A percentile compares a stretch with the other conserved stretches of the same genome.
These are phyloP conservation scores for Andrena dorsata DNA, from an alignment of 2,888 invertebrate genomes.

Conservation along the genomic window DNA sequence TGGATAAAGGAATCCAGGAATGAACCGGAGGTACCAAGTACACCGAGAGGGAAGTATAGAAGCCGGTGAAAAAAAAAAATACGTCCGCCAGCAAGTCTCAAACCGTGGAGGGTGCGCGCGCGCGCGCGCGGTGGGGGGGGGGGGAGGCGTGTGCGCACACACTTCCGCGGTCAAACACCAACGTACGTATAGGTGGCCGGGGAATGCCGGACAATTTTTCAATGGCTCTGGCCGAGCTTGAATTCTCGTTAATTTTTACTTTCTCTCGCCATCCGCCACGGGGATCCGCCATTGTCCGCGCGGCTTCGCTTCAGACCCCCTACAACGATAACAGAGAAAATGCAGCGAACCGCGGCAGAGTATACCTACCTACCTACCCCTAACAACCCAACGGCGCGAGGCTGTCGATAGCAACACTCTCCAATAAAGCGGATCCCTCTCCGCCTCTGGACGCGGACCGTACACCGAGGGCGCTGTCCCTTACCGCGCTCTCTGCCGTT, in stretches of 20 bases:
- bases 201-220: slow-evolving; percentile 81
- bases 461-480: slow-evolving; percentile 51
- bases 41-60: slow-evolving; percentile 57
- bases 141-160: neutral
- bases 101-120: slow-evolving; percentile 63
- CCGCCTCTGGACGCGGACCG: slow-evolving; percentile 64
- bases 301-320: slow-evolving; percentile 78
- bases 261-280: slow-evolving; percentile 82
- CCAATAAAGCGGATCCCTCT: slow-evolving; percentile 81
- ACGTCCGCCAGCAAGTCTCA: slow-evolving; percentile 77
- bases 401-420: slow-evolving; percentile 83
- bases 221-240: slow-evolving; percentile 84
- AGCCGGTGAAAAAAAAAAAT: slow-evolving; percentile 64
- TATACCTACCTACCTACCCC: slow-evolving; percentile 75
- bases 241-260: slow-evolving; percentile 84
- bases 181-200: slow-evolving; percentile 50
- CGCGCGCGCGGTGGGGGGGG: too few species aligned
- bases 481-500: slow-evolving; percentile 49
- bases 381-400: slow-evolving; percentile 76
- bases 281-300: slow-evolving; percentile 78
- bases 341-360: slow-evolving; percentile 79
- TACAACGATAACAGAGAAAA: slow-evolving; percentile 83
- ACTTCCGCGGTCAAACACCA: slow-evolving; percentile 34
- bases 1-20: slow-evolving; percentile 62
- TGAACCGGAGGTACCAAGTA: slow-evolving; percentile 35